Percentiles rank a stretch among this genome's conserved stretches.
Evolutionary conservation across 2,113 vertebrate species (phyloP).

Genomic region (Acrocephalus arundinaceus): DNA sequence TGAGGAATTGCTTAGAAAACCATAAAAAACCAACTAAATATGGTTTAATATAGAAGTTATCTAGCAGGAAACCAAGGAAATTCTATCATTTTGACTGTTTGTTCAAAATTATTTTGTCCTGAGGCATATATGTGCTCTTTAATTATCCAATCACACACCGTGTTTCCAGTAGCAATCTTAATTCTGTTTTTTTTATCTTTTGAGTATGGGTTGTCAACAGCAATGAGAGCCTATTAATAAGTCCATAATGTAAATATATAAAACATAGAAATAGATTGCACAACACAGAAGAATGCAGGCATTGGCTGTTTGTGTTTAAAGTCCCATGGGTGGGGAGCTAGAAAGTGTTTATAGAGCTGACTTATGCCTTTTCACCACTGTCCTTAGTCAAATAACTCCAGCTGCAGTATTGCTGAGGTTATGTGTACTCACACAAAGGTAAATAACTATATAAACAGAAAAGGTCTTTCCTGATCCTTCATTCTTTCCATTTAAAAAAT

Average conservation of each 20-base stretch:
- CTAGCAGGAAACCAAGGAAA: background rate
- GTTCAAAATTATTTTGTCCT: background rate
- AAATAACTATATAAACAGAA: background rate
- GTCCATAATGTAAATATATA: background rate
- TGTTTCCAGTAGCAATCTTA: background rate
- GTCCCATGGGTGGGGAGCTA: background rate
- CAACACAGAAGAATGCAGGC: background rate
- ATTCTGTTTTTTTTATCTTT: background rate
- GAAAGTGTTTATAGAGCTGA: background rate
- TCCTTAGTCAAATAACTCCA: background rate
- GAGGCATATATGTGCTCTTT: background rate
- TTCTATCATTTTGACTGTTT: background rate
- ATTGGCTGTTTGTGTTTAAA: background rate
- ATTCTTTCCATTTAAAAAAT: background rate
- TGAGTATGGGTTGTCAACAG: background rate
- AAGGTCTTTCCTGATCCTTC: background rate
- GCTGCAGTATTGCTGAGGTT: background rate
- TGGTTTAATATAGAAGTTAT: background rate
- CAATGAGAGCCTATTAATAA: background rate
- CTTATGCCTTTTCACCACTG: background rate
- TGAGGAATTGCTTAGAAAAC: background rate
- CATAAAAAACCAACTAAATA: background rate
- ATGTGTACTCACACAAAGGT: background rate
- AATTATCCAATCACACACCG: background rate
- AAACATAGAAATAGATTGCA: background rate